phyloP scores from a whole-genome alignment of 2,113 vertebrate species.

The Serilophus lunatus region DNA sequence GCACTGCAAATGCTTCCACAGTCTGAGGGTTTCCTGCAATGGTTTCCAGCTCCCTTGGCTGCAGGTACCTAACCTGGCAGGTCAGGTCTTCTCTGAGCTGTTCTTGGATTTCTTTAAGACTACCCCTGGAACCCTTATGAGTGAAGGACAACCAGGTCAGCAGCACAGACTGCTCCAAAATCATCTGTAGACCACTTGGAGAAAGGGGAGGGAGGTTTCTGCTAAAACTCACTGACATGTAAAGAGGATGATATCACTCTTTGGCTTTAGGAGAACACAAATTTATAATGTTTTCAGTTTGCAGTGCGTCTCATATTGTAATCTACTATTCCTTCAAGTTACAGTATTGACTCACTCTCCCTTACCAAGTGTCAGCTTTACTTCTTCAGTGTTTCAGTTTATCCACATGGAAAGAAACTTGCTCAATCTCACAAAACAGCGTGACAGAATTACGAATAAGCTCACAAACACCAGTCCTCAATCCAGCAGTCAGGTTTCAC shows the following conservation, averaged over 20 bases:
- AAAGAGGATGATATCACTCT: not conserved
- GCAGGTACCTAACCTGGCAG: not conserved
- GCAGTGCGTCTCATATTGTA: not conserved
- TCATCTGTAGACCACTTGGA: not conserved
- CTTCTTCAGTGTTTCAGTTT: not conserved
- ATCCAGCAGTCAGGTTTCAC: not conserved
- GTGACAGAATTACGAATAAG: not conserved
- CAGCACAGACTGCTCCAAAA: not conserved
- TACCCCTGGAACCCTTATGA: not conserved
- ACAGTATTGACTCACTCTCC: too few relatives aligned
- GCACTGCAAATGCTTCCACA: not conserved
- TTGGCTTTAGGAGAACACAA: not conserved
- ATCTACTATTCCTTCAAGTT: not conserved
- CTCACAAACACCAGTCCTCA: not conserved
- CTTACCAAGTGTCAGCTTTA: not conserved
- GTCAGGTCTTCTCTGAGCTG: not conserved
- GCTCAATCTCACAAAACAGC: not conserved
- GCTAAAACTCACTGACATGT: not conserved
- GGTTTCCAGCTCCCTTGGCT: not conserved
- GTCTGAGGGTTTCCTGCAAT: not conserved
- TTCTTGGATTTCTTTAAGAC: not conserved
- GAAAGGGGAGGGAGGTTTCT: not conserved
- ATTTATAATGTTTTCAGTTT: not conserved
- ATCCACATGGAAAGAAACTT: not conserved
- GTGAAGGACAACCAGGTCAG: not conserved